Evolutionary conservation across 1,140 invertebrate species (phyloP).

Genomic region (Centruroides sculpturatus): DNA sequence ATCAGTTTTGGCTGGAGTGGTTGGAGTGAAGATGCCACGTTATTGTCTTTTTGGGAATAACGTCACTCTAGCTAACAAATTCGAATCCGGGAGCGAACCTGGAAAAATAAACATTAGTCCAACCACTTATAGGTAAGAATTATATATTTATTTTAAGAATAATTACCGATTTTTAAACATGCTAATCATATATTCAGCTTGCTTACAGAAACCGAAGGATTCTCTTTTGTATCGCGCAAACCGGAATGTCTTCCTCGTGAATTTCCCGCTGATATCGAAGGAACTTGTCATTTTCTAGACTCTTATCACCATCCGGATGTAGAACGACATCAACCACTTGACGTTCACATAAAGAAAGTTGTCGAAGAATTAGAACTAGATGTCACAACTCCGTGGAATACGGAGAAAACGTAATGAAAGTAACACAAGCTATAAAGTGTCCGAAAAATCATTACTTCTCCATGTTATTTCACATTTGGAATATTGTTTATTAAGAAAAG

Average conservation of each 20-base stretch:
- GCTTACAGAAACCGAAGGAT: slow-evolving; percentile 54
- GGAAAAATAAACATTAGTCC: slow-evolving; percentile 80
- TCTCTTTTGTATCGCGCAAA: slow-evolving; percentile 55
- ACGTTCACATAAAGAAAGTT: too few relatives aligned
- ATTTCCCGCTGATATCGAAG: slow-evolving; percentile 57
- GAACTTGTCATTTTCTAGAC: slow-evolving; percentile 72
- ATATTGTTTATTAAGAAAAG: too few relatives aligned
- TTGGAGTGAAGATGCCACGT: slow-evolving; percentile 20
- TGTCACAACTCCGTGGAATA: too few relatives aligned
- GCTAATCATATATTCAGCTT: slow-evolving; percentile 39
- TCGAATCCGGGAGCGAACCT: slow-evolving; percentile 63
- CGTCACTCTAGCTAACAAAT: slow-evolving; percentile 7
- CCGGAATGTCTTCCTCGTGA: slow-evolving; percentile 66
- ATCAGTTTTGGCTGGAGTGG: slow-evolving; percentile 26
- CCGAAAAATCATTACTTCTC: too few relatives aligned
- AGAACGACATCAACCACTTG: too few relatives aligned
- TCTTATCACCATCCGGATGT: slow-evolving; percentile 50
- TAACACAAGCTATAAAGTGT: too few relatives aligned
- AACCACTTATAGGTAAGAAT: slow-evolving; percentile 65
- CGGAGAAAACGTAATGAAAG: too few relatives aligned
- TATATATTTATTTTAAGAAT: not conserved
- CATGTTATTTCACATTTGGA: too few relatives aligned
- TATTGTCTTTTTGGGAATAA: slow-evolving; percentile 21
- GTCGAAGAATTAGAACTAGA: too few relatives aligned
- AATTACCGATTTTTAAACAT: not conserved